phyloP scores from a whole-genome alignment of 1,140 invertebrate species.

The Maniola jurtina region DNA sequence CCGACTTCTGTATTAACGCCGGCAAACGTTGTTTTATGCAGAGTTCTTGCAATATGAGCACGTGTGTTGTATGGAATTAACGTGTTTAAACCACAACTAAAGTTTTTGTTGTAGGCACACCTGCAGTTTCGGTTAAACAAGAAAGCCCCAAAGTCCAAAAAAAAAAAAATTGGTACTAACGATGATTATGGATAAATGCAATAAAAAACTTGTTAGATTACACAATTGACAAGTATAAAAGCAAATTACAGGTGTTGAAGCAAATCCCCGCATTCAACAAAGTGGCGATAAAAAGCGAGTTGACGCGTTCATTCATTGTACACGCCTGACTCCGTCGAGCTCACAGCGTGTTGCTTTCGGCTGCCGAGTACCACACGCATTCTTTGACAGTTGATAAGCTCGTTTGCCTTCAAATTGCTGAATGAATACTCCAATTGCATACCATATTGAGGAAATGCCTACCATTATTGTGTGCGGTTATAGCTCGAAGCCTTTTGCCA shows the following conservation, averaged over 20 bases:
- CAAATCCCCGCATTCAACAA: slow-evolving; percentile 54
- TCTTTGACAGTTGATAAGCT: slow-evolving; percentile 61
- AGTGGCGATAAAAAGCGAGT: slow-evolving; percentile 68
- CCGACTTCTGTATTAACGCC: no score
- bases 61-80: no score
- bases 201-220: slow-evolving; percentile 16
- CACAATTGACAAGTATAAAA: slow-evolving; percentile 41
- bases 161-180: no score
- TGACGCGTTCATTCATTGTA: slow-evolving; percentile 56
- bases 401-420: slow-evolving; percentile 41
- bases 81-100: no score
- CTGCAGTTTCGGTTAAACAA: no score
- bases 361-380: slow-evolving; percentile 49
- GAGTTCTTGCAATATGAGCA: no score
- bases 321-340: slow-evolving; percentile 30
- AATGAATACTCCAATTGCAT: slow-evolving; percentile 37
- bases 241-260: slow-evolving; percentile 55
- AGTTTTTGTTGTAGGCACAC: no score
- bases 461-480: slow-evolving; percentile 10
- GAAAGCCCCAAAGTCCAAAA: no score
- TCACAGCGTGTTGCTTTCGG: slow-evolving; percentile 33
- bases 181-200: no score
- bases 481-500: not conserved
- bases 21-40: no score
- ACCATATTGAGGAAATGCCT: slow-evolving; percentile 18